A percentile compares a stretch with the other conserved stretches of the same genome.
phyloP scores from a whole-genome alignment of 1,140 invertebrate genomes.

The Aphelinus certus region DNA sequence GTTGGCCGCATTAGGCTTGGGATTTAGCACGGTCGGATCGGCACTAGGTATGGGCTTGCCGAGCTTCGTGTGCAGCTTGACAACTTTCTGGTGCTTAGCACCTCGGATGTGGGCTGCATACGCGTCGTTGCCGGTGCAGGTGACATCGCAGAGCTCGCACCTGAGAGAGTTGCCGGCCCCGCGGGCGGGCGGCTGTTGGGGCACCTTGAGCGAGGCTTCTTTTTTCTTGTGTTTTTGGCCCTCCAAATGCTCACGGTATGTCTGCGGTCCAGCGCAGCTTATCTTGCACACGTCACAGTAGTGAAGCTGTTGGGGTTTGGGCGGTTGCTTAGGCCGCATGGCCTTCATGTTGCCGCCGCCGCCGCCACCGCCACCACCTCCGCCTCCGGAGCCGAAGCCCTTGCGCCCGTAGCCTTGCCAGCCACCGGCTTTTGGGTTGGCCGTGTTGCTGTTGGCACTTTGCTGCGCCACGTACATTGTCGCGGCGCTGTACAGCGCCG shows the following conservation, averaged over 20 bases:
- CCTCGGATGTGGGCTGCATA: constrained; percentile 98
- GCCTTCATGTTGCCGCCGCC: constrained; percentile 69
- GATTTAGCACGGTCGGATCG: constrained; percentile 84
- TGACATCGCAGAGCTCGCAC: constrained; percentile 95
- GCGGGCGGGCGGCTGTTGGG: constrained; percentile 64
- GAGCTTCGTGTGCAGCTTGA: constrained; percentile 95
- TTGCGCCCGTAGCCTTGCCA: constrained; percentile 80
- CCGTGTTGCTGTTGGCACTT: constrained; percentile 70
- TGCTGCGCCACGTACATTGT: constrained; percentile 92
- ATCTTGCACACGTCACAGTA: constrained; percentile 98
- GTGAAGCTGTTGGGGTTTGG: constrained; percentile 90
- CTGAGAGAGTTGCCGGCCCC: constrained; percentile 77
- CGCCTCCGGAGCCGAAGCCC: constrained; percentile 69
- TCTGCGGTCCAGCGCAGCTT: constrained; percentile 94
- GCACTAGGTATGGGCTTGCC: constrained; percentile 97
- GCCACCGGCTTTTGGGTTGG: constrained; percentile 69
- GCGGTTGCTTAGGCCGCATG: constrained; percentile 80
- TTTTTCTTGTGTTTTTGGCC: constrained; percentile 99
- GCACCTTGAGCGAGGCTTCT: constrained; percentile 88
- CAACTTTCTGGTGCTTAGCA: constrained; percentile 97
- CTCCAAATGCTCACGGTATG: constrained; percentile 96
- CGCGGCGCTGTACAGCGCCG: constrained; percentile 91
- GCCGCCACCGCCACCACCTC: constrained; percentile 67
- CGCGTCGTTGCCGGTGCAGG: constrained; percentile 96
- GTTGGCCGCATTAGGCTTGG: constrained; percentile 60